A percentile compares a stretch with the other conserved stretches of the same genome.
These are phyloP conservation scores for Montipora efflorescens DNA, from an alignment of 64 coral and sea anemone species.

Conservation along the genomic window DNA sequence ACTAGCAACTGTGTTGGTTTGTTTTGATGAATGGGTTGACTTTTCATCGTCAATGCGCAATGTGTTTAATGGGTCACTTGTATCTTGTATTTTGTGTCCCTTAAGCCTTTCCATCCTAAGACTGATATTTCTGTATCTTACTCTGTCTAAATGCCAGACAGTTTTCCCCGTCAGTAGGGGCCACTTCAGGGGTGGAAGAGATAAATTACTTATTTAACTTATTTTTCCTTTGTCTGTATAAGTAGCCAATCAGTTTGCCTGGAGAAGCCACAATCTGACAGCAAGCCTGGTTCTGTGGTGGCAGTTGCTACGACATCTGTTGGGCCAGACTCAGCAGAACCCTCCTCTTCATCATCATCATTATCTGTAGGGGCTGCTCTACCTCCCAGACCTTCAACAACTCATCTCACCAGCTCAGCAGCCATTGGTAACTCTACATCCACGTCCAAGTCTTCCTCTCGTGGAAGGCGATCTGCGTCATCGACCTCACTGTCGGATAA, in stretches of 20 bases:
- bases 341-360: background rate
- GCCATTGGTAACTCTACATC: constrained; percentile 56
- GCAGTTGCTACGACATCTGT: background rate
- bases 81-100: too few species aligned
- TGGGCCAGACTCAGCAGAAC: background rate
- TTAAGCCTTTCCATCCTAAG: too few species aligned
- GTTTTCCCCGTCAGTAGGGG: too few species aligned
- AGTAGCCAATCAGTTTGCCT: background rate
- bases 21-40: too few species aligned
- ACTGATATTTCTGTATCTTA: too few species aligned
- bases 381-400: background rate
- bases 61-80: too few species aligned
- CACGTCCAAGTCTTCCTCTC: constrained; percentile 46
- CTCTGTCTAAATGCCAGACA: too few species aligned
- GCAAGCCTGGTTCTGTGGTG: background rate
- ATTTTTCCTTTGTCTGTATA: background rate
- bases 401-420: constrained; percentile 12
- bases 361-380: background rate
- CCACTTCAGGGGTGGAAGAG: too few species aligned
- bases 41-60: too few species aligned
- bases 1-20: too few species aligned
- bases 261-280: constrained; percentile 10
- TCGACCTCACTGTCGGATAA: constrained; percentile 36
- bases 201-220: background rate
- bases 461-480: constrained; percentile 33